Conservation (phyloP, 2,797 vertebrate species). For the Lepilemur septentrionalis region DNA sequence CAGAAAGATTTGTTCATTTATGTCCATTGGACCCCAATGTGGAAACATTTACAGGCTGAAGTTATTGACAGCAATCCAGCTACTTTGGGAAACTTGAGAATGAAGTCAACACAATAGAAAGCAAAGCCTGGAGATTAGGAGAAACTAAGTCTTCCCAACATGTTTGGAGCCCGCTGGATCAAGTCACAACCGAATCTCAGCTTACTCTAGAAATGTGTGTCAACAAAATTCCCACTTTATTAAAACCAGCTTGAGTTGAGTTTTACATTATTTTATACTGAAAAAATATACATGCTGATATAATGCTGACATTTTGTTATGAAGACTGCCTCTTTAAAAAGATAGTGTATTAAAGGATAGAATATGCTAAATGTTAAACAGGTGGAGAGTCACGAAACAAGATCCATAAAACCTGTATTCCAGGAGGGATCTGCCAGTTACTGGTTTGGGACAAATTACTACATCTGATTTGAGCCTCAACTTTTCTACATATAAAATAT, state of each 20-base stretch:
- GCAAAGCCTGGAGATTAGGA: neutral
- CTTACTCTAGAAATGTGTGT: neutral
- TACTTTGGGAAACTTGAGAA: neutral
- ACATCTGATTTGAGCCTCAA: constrained; percentile 26
- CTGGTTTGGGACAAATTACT: neutral
- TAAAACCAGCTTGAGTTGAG: constrained; percentile 16
- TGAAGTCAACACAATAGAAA: neutral
- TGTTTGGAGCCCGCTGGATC: neutral
- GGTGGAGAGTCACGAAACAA: neutral
- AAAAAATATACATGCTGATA: neutral
- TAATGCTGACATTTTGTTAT: constrained; percentile 38
- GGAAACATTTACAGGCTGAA: neutral
- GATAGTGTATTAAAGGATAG: neutral
- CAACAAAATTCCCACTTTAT: neutral
- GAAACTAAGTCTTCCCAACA: neutral
- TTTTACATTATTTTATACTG: neutral
- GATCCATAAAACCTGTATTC: neutral
- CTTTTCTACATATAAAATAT: constrained; percentile 27
- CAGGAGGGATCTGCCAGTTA: neutral
- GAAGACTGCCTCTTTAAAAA: constrained; percentile 14
- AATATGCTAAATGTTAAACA: neutral
- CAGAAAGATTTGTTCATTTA: neutral
- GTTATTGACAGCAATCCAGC: neutral
- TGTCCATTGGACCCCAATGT: neutral
- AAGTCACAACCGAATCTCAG: neutral